These are phyloP conservation scores for Cricetomys ansorgei DNA, from an alignment of 2,113 vertebrate species.

Conservation along the genomic window DNA sequence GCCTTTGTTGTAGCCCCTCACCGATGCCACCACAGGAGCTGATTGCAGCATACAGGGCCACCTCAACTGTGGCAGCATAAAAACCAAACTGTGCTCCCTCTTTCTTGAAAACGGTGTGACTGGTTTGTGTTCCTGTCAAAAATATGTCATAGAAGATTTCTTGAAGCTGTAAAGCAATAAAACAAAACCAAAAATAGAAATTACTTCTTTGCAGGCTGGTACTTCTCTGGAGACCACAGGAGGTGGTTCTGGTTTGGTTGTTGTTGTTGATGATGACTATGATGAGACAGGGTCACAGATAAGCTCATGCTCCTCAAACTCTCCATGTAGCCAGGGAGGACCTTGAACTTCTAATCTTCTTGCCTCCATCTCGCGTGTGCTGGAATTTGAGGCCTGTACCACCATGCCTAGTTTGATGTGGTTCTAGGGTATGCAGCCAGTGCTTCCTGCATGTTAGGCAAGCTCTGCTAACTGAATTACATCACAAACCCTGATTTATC, in stretches of 20 bases:
- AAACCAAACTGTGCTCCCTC: not conserved
- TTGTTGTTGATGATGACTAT: not conserved
- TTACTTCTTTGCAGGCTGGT: not conserved
- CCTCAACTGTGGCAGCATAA: not conserved
- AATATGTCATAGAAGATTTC: constrained; percentile 2
- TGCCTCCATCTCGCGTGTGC: not conserved
- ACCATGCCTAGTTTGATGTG: not conserved
- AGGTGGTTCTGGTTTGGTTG: not conserved
- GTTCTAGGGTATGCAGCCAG: not conserved
- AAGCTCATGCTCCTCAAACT: not conserved
- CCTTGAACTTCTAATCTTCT: not conserved
- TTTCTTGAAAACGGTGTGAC: not conserved
- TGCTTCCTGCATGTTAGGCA: not conserved
- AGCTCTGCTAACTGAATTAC: not conserved
- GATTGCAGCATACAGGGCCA: not conserved
- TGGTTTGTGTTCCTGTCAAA: not conserved
- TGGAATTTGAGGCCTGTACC: not conserved
- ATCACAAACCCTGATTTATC: not conserved
- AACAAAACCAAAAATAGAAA: not conserved
- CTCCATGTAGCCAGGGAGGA: not conserved
- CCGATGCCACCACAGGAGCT: not conserved
- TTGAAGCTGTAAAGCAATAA: not conserved
- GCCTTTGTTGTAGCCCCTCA: not conserved
- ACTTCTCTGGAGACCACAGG: not conserved
- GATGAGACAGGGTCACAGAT: not conserved